phyloP scores from a whole-genome alignment of 1,140 invertebrate species.

The Drosophila ercepeae region DNA sequence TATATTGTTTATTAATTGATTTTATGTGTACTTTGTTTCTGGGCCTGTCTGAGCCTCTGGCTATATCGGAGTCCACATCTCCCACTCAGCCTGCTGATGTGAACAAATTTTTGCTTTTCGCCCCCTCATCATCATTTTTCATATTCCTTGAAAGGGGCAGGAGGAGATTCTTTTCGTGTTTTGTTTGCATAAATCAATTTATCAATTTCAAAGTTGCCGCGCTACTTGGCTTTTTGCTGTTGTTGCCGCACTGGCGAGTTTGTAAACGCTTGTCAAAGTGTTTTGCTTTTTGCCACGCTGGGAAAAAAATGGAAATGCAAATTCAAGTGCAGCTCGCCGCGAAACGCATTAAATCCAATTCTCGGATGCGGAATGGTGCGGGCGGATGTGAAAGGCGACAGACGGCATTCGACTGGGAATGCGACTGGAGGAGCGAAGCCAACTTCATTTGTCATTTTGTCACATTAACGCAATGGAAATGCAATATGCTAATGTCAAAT shows the following conservation, averaged over 20 bases:
- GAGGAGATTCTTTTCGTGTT: slow-evolving; percentile 29
- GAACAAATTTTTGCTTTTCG: slow-evolving; percentile 12
- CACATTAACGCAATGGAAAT: slow-evolving; percentile 81
- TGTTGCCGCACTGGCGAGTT: slow-evolving; percentile 62
- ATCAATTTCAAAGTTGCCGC: slow-evolving; percentile 77
- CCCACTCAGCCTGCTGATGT: slow-evolving; percentile 2
- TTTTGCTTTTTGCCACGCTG: slow-evolving; percentile 64
- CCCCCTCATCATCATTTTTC: slow-evolving; percentile 58
- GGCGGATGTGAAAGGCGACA: slow-evolving; percentile 22
- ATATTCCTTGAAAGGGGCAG: slow-evolving; percentile 12
- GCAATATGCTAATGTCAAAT: slow-evolving; percentile 81
- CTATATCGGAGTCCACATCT: not conserved
- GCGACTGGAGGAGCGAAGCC: slow-evolving; percentile 21
- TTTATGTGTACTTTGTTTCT: slow-evolving; percentile 28
- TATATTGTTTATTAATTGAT: slow-evolving; percentile 45
- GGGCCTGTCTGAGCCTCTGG: slow-evolving; percentile 15
- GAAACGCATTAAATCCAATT: slow-evolving; percentile 64
- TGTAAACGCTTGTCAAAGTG: slow-evolving; percentile 80
- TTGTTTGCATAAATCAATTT: slow-evolving; percentile 77
- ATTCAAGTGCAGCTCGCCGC: slow-evolving; percentile 71
- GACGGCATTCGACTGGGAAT: slow-evolving; percentile 39
- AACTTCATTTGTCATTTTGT: slow-evolving; percentile 81
- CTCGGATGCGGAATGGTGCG: slow-evolving; percentile 9
- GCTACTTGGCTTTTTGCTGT: slow-evolving; percentile 50
- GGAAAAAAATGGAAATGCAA: slow-evolving; percentile 48